These are phyloP conservation scores for Drosophila guanche DNA, from an alignment of 1,140 invertebrate species.

Conservation along the genomic window DNA sequence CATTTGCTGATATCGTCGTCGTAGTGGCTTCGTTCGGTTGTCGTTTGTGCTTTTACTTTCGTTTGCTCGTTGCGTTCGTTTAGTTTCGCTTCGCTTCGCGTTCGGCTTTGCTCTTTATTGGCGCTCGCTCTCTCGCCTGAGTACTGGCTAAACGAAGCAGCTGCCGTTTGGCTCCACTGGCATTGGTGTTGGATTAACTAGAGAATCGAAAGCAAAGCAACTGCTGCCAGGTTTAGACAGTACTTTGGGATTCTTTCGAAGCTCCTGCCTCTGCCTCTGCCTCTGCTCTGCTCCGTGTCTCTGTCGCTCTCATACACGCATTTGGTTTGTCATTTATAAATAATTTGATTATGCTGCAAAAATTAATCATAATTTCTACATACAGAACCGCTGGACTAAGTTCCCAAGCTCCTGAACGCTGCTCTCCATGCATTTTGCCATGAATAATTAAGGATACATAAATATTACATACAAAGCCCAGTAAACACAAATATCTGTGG, in stretches of 20 bases:
- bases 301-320: not conserved
- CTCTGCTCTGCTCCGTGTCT: too few species aligned
- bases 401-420: too few species aligned
- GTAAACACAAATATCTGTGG: slow-evolving; percentile 25
- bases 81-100: slow-evolving; percentile 3
- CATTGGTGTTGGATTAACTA: too few species aligned
- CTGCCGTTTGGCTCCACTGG: too few species aligned
- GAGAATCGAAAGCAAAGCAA: too few species aligned
- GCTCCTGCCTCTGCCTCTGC: too few species aligned
- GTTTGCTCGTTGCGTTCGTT: slow-evolving; percentile 25
- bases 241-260: too few species aligned
- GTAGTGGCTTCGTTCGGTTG: slow-evolving; percentile 1
- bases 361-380: slow-evolving; percentile 36
- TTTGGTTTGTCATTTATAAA: slow-evolving; percentile 20
- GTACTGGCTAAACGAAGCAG: too few species aligned
- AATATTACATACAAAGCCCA: not conserved
- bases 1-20: slow-evolving; percentile 41
- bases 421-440: too few species aligned
- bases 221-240: too few species aligned
- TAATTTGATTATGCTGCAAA: slow-evolving; percentile 42
- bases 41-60: slow-evolving; percentile 73
- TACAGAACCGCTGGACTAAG: too few species aligned
- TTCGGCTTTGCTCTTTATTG: slow-evolving; percentile 17
- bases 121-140: slow-evolving; percentile 15
- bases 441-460: too few species aligned